A percentile compares a stretch with the other conserved stretches of the same genome.
phyloP scores from a whole-genome alignment of 2,113 vertebrate species.

The Colaptes auratus region DNA sequence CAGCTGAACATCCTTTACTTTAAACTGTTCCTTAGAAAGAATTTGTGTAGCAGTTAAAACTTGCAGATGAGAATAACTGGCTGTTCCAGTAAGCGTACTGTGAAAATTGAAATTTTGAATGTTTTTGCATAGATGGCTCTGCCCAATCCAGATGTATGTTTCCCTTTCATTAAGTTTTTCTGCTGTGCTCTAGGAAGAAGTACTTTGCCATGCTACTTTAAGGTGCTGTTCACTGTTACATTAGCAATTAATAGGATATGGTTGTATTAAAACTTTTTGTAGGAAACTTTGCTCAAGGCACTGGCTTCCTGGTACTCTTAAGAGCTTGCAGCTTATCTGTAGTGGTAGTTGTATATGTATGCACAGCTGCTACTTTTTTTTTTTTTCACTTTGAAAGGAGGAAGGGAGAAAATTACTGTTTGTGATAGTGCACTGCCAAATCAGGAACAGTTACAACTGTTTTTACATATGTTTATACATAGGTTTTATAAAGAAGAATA shows the following conservation, averaged over 20 bases:
- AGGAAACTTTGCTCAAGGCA: not conserved
- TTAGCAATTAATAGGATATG: not conserved
- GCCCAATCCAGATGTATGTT: not conserved
- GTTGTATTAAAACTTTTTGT: not conserved
- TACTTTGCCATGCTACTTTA: not conserved
- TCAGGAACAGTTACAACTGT: not conserved
- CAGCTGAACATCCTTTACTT: constrained; percentile 50
- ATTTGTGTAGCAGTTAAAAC: constrained; percentile 8
- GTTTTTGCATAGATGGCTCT: not conserved
- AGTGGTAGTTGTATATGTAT: not conserved
- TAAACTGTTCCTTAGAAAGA: constrained; percentile 40
- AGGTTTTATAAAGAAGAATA: not conserved
- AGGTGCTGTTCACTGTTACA: accelerated
- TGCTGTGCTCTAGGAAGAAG: not conserved
- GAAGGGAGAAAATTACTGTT: not conserved
- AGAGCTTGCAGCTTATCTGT: not conserved
- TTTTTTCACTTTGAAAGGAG: not conserved
- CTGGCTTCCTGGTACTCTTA: not conserved
- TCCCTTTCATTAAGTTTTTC: not conserved
- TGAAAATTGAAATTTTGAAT: not conserved
- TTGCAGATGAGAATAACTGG: not conserved
- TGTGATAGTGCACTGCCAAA: not conserved
- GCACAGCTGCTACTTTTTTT: not conserved
- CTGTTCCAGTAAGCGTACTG: not conserved
- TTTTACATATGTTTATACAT: too few species aligned